These are phyloP conservation scores for Lagenorhynchus albirostris DNA, from an alignment of 2,113 vertebrate genomes.

Conservation along the genomic window DNA sequence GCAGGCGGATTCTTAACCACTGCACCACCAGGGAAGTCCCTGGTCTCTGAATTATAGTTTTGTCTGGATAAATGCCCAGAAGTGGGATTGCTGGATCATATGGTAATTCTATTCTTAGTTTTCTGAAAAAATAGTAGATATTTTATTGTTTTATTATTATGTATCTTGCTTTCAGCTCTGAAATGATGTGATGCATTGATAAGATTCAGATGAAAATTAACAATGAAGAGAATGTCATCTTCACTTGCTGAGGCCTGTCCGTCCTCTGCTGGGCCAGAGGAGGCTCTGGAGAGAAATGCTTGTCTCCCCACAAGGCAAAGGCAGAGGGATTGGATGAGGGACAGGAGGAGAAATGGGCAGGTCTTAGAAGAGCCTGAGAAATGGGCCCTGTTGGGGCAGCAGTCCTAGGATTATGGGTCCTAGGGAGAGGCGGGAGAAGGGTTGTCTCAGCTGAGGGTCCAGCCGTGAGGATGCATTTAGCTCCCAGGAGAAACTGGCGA, in stretches of 20 bases:
- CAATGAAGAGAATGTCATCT: background rate
- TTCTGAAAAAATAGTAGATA: background rate
- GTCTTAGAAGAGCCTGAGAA: background rate
- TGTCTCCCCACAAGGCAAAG: background rate
- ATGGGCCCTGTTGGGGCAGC: rapidly evolving
- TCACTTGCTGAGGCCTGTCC: background rate
- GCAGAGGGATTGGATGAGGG: too few relatives aligned
- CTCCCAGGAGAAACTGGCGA: background rate
- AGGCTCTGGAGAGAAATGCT: background rate
- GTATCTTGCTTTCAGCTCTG: background rate
- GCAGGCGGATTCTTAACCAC: too few relatives aligned
- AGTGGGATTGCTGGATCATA: too few relatives aligned
- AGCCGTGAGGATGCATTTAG: background rate
- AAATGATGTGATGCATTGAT: background rate
- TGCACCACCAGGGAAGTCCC: too few relatives aligned
- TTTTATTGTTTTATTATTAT: background rate
- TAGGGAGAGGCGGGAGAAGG: too few relatives aligned
- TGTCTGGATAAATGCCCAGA: too few relatives aligned
- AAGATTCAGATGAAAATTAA: background rate
- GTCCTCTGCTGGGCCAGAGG: background rate
- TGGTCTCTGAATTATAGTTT: too few relatives aligned
- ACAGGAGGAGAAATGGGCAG: too few relatives aligned
- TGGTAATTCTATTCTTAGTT: too few relatives aligned
- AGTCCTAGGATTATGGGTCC: background rate
- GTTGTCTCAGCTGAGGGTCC: background rate